A percentile compares a stretch with the other conserved stretches of the same genome.
Evolutionary conservation across 2,888 invertebrate species (phyloP).

Genomic region (Brachyptera putata): DNA sequence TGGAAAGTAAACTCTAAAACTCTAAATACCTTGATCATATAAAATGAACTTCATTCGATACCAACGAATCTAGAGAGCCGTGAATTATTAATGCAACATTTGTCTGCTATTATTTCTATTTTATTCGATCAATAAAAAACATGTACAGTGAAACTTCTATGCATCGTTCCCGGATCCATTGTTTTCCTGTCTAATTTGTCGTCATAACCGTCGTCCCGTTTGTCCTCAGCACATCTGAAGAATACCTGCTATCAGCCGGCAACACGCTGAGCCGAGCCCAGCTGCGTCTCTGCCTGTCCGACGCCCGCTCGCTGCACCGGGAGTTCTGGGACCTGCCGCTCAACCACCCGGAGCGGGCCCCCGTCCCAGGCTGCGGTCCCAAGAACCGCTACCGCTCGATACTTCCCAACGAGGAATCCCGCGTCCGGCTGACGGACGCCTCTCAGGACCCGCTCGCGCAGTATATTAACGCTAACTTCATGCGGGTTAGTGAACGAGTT

Average conservation of each 20-base stretch:
- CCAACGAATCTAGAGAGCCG: too few species aligned
- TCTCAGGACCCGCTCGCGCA: conserved; percentile 57
- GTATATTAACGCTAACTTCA: conserved; percentile 93
- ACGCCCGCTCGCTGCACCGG: conserved; percentile 60
- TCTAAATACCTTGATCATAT: too few species aligned
- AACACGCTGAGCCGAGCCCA: conserved; percentile 52
- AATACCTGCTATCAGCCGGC: conserved; percentile 54
- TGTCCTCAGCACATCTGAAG: conserved; percentile 49
- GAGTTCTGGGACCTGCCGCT: conserved; percentile 94
- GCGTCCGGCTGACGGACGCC: conserved; percentile 63
- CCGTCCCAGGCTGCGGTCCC: conserved; percentile 81
- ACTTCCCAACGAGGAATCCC: conserved; percentile 81
- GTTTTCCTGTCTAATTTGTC: too few species aligned
- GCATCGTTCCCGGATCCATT: too few species aligned
- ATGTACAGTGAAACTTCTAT: too few species aligned
- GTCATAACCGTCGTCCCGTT: too few species aligned
- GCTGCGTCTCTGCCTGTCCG: conserved; percentile 48
- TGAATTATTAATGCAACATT: too few species aligned
- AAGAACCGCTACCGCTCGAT: conserved; percentile 90
- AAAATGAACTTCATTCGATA: too few species aligned
- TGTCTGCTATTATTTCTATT: too few species aligned
- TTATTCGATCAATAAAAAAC: too few species aligned
- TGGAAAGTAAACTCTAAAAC: too few species aligned
- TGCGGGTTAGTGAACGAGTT: conserved; percentile 68
- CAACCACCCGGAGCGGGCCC: conserved; percentile 85